Conservation (phyloP, 2,113 vertebrate species). For the Myrmecophaga tridactyla region DNA sequence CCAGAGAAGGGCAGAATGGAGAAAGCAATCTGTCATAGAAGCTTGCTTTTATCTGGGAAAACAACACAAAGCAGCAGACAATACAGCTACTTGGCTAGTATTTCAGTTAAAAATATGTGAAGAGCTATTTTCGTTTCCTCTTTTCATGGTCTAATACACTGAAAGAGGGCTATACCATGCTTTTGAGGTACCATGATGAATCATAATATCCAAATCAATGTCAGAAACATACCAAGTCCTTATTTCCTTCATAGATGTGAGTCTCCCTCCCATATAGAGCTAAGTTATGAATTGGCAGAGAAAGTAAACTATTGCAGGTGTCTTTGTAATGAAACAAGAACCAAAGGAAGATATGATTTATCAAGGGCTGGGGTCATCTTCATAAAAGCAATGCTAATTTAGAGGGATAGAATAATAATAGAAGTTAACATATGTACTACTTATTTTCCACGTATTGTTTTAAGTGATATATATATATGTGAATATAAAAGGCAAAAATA, state of each 20-base stretch:
- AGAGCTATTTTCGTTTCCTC: slow-evolving; percentile 9
- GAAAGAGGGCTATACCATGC: not conserved
- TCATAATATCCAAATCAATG: not conserved
- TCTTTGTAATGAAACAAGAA: not conserved
- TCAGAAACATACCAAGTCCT: not conserved
- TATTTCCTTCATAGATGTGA: not conserved
- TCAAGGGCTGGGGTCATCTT: not conserved
- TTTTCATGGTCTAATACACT: not conserved
- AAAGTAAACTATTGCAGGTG: not conserved
- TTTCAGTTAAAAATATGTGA: slow-evolving; percentile 28
- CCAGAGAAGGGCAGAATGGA: not conserved
- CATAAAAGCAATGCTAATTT: not conserved
- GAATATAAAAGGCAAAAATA: too few relatives aligned
- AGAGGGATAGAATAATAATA: not conserved
- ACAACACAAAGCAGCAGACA: not conserved
- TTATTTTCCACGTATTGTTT: not conserved
- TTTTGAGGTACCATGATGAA: not conserved
- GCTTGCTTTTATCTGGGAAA: not conserved
- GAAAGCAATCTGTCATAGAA: not conserved
- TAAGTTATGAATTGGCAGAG: not conserved
- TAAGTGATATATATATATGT: not conserved
- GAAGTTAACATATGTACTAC: not conserved
- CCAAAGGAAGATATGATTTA: not conserved
- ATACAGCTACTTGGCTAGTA: not conserved
- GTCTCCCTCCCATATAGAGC: not conserved